These are phyloP conservation scores for Chlamydotis undulata DNA, from an alignment of 2,113 vertebrate species.

Conservation along the genomic window DNA sequence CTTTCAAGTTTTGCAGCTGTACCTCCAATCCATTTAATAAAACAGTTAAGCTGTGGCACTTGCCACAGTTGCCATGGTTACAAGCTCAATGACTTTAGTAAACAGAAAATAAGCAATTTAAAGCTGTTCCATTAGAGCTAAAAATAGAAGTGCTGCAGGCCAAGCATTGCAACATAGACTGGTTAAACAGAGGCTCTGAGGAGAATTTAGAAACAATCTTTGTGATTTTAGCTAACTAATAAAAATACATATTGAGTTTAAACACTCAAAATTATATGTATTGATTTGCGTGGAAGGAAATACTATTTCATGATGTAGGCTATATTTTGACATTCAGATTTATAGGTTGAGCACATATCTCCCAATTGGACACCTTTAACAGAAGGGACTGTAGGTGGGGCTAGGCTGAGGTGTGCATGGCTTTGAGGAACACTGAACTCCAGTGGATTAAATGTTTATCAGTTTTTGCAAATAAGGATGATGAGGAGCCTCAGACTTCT, in stretches of 20 bases:
- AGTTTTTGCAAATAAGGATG: background rate
- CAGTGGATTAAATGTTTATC: background rate
- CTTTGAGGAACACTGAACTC: background rate
- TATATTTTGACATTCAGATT: background rate
- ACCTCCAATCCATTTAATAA: slow-evolving; percentile 76
- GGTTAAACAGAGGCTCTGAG: slow-evolving; percentile 67
- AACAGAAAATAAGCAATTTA: slow-evolving; percentile 87
- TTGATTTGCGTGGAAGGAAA: slow-evolving; percentile 15
- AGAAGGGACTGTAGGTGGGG: background rate
- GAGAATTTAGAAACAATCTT: slow-evolving; percentile 61
- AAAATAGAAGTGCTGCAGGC: slow-evolving; percentile 81
- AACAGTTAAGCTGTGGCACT: slow-evolving; percentile 75
- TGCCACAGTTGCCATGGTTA: slow-evolving; percentile 80
- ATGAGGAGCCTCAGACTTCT: background rate
- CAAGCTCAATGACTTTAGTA: slow-evolving; percentile 79
- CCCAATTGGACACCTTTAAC: background rate
- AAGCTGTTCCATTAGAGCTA: slow-evolving; percentile 75
- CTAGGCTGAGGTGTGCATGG: rapidly evolving
- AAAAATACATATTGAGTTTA: slow-evolving; percentile 60
- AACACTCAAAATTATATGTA: slow-evolving; percentile 38
- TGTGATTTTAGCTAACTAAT: slow-evolving; percentile 62
- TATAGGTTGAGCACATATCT: background rate
- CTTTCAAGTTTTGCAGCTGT: slow-evolving; percentile 64
- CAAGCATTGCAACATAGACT: slow-evolving; percentile 65
- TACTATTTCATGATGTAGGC: background rate